A percentile compares a stretch with the other conserved stretches of the same genome.
Conservation (phyloP, 2,888 invertebrate genomes). For the Cantharis lateralis region DNA sequence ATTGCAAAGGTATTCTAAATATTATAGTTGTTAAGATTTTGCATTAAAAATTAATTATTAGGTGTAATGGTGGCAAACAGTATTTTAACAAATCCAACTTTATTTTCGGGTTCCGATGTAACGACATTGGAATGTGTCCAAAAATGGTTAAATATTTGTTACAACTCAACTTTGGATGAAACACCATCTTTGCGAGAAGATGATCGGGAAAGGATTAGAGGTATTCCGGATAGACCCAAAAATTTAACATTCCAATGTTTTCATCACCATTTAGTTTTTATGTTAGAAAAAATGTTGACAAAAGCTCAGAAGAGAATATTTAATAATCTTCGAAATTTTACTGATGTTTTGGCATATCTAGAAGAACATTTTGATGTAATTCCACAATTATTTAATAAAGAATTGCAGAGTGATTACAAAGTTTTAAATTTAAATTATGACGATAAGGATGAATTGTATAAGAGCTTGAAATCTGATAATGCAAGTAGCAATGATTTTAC, state of each 20-base stretch:
- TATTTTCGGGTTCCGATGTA: conserved; percentile 73
- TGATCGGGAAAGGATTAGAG: conserved; percentile 8
- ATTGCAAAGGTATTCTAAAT: conserved; percentile 68
- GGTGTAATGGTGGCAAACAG: conserved; percentile 93
- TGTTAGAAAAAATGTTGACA: conserved; percentile 83
- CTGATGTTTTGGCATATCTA: conserved; percentile 73
- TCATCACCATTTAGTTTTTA: conserved; percentile 95
- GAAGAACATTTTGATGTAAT: conserved; percentile 60
- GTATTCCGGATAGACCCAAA: conserved; percentile 59
- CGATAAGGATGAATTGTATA: conserved; percentile 39
- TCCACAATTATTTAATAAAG: conserved; percentile 48
- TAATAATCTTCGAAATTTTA: conserved; percentile 73
- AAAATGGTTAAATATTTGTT: conserved; percentile 78
- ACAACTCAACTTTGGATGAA: conserved; percentile 55
- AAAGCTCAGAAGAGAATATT: conserved; percentile 76
- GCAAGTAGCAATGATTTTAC: not conserved
- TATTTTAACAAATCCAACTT: conserved; percentile 86
- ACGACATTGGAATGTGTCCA: conserved; percentile 81
- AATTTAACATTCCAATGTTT: conserved; percentile 79
- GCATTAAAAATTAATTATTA: conserved; percentile 39
- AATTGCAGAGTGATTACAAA: conserved; percentile 40
- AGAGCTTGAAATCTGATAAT: conserved; percentile 36
- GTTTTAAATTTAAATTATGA: conserved; percentile 42
- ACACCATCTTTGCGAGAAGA: conserved; percentile 13
- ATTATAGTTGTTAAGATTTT: not conserved